A percentile compares a stretch with the other conserved stretches of the same genome.
Evolutionary conservation across 2,888 invertebrate species (phyloP).

Genomic region (Pachymerium ferrugineum): DNA sequence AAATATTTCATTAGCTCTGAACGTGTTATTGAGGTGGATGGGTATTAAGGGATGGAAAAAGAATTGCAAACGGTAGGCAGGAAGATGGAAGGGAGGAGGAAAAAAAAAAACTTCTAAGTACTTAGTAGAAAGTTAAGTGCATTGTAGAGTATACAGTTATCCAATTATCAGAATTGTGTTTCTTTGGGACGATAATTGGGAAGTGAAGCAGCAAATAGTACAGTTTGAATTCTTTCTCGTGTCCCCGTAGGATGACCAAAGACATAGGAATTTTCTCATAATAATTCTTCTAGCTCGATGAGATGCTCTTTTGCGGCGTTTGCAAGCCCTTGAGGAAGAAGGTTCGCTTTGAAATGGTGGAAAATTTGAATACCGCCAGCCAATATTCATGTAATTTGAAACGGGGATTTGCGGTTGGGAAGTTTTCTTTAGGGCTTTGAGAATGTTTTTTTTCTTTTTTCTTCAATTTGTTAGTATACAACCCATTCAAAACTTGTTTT

Average conservation of each 20-base stretch:
- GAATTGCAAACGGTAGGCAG: too few relatives aligned
- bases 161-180: too few relatives aligned
- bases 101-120: not conserved
- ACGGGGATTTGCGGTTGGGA: constrained; percentile 3
- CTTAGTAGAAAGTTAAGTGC: not conserved
- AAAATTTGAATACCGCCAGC: constrained; percentile 2
- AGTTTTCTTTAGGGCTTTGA: not conserved
- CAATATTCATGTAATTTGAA: constrained; percentile 13
- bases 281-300: not conserved
- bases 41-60: too few relatives aligned
- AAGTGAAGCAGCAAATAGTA: not conserved
- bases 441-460: not conserved
- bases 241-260: not conserved
- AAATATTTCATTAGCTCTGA: too few relatives aligned
- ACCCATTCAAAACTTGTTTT: not conserved
- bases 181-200: not conserved
- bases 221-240: not conserved
- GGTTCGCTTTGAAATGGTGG: constrained; percentile 4
- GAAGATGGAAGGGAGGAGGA: not conserved
- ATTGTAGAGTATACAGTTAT: too few relatives aligned
- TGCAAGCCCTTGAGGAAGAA: not conserved
- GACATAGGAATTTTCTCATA: constrained; percentile 6
- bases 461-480: not conserved
- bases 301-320: not conserved
- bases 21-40: too few relatives aligned